Percentiles rank a stretch among this genome's conserved stretches.
Conservation (phyloP, 1,140 invertebrate species). For the Reticulitermes speratus region DNA sequence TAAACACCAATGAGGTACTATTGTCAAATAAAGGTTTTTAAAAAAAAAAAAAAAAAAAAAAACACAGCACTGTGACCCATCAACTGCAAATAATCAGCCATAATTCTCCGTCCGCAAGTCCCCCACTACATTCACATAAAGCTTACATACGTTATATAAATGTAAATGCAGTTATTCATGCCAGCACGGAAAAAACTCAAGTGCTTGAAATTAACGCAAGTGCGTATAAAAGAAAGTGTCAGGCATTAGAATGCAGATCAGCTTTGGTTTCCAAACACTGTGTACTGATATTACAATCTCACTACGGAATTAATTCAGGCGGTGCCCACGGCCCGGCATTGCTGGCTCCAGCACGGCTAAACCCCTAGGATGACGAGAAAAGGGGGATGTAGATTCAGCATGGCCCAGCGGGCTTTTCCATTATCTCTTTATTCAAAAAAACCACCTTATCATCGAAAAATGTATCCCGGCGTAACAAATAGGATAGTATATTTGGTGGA, state of each 20-base stretch:
- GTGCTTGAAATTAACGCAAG: no score
- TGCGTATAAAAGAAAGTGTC: no score
- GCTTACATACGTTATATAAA: no score
- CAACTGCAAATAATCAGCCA: no score
- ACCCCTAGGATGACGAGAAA: background rate
- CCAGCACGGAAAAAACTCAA: no score
- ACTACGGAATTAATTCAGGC: background rate
- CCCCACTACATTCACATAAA: no score
- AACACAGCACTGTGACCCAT: no score
- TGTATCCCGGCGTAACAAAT: constrained; percentile 1
- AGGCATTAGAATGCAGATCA: background rate
- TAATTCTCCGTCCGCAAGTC: no score
- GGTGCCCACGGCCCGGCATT: background rate
- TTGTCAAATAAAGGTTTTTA: no score
- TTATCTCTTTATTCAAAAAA: constrained; percentile 19
- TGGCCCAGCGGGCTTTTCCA: constrained; percentile 15
- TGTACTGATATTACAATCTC: background rate
- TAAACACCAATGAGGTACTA: no score
- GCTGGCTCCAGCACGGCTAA: background rate
- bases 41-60: no score
- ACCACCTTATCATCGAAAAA: constrained; percentile 15
- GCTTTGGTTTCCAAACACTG: background rate
- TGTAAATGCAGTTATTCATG: no score
- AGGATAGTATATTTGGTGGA: constrained; percentile 11
- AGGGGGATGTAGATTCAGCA: background rate